Conservation (phyloP, 2,113 vertebrate species). For the Bolborhynchus lineola region DNA sequence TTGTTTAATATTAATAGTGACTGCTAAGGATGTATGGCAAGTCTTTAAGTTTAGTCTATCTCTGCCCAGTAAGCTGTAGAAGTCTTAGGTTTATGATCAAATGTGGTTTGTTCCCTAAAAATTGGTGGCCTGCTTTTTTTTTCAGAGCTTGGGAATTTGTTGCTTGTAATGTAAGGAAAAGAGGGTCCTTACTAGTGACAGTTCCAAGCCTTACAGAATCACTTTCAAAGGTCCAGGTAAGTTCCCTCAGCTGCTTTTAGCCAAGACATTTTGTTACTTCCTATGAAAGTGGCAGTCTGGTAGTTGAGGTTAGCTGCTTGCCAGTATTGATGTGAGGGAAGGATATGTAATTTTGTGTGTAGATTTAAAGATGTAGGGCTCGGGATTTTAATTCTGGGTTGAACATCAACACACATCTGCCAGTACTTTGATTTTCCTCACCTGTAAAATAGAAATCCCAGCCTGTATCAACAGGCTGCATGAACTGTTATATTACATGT, state of each 20-base stretch:
- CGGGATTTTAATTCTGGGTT: background rate
- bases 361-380: background rate
- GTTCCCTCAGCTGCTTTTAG: slow-evolving; percentile 12
- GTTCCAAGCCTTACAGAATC: slow-evolving; percentile 86
- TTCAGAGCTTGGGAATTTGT: slow-evolving; percentile 88
- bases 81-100: background rate
- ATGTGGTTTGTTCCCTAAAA: background rate
- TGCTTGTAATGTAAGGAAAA: slow-evolving; percentile 78
- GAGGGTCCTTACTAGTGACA: slow-evolving; percentile 83
- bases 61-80: background rate
- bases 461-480: background rate
- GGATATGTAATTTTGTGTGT: background rate
- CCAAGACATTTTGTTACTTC: background rate
- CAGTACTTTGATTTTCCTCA: background rate
- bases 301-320: background rate
- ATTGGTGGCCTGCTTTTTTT: slow-evolving; percentile 10
- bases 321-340: background rate
- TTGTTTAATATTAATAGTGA: background rate
- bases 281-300: background rate
- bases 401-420: background rate
- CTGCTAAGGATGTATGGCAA: background rate
- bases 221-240: slow-evolving; percentile 80
- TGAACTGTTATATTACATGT: background rate
- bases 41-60: background rate
- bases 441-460: background rate